Percentiles rank a stretch among this genome's conserved stretches.
Evolutionary conservation across 1,140 invertebrate genomes (phyloP).

Genomic region (Ditylenchus dipsaci): DNA sequence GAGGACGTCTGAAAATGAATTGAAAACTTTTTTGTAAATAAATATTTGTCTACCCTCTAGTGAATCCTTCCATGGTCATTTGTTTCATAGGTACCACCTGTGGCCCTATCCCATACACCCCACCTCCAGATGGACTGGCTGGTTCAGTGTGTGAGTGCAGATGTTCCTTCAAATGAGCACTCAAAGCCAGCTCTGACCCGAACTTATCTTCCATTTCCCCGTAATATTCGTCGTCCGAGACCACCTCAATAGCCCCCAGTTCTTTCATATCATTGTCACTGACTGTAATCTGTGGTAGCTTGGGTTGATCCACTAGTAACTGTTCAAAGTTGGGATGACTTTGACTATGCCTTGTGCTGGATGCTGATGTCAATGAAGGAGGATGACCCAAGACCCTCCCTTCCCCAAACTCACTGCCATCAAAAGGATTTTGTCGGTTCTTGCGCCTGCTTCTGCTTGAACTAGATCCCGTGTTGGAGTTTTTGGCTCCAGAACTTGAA

Average conservation of each 20-base stretch:
- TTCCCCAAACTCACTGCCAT: neutral
- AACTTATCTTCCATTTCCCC: slow-evolving; percentile 16
- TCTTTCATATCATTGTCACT: slow-evolving; percentile 36
- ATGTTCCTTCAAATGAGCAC: neutral
- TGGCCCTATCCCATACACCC: neutral
- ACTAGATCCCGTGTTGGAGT: neutral
- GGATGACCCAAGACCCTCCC: neutral
- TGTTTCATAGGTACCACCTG: neutral
- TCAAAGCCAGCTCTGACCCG: slow-evolving; percentile 1
- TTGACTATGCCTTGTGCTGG: neutral
- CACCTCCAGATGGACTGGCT: neutral
- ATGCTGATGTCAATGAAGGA: neutral
- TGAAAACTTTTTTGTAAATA: neutral
- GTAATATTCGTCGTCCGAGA: slow-evolving; percentile 49
- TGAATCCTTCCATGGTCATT: neutral
- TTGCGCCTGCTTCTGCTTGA: neutral
- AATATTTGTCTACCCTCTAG: neutral
- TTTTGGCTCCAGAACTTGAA: neutral
- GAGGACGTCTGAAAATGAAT: slow-evolving; percentile 6
- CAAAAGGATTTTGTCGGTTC: neutral
- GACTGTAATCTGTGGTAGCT: slow-evolving; percentile 33
- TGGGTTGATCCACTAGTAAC: slow-evolving; percentile 1
- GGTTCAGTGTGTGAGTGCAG: neutral
- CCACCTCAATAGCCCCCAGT: neutral
- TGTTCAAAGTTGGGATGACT: slow-evolving; percentile 9